These are phyloP conservation scores for Donacobius atricapilla DNA, from an alignment of 2,113 vertebrate genomes.

Conservation along the genomic window DNA sequence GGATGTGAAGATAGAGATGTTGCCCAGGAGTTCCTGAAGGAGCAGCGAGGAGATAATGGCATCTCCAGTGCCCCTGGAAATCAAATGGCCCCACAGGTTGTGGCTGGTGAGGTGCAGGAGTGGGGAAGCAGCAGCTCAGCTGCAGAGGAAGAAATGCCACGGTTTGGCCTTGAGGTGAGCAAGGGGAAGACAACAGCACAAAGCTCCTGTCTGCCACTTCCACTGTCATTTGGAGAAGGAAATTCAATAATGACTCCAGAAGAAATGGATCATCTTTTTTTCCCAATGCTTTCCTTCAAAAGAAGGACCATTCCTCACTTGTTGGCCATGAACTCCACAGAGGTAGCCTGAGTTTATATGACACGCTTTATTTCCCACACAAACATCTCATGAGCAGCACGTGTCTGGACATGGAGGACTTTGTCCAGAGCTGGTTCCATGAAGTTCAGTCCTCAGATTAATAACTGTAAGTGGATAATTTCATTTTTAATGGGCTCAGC, in stretches of 20 bases:
- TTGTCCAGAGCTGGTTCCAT: neutral
- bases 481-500: neutral
- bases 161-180: neutral
- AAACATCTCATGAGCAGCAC: neutral
- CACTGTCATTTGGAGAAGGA: neutral
- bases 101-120: rapidly evolving
- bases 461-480: neutral
- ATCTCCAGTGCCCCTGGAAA: neutral
- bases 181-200: neutral
- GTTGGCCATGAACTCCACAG: neutral
- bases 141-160: rapidly evolving
- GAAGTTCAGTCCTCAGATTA: neutral
- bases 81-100: neutral
- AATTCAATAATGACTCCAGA: neutral
- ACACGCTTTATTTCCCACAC: neutral
- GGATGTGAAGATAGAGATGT: neutral
- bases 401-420: rapidly evolving
- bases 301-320: neutral
- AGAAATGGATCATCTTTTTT: neutral
- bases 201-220: neutral
- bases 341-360: neutral
- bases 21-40: neutral
- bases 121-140: neutral
- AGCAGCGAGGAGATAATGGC: neutral
- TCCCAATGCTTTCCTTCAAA: neutral